Evolutionary conservation across 2,888 invertebrate genomes (phyloP).

Genomic region (Chydorus sphaericus): DNA sequence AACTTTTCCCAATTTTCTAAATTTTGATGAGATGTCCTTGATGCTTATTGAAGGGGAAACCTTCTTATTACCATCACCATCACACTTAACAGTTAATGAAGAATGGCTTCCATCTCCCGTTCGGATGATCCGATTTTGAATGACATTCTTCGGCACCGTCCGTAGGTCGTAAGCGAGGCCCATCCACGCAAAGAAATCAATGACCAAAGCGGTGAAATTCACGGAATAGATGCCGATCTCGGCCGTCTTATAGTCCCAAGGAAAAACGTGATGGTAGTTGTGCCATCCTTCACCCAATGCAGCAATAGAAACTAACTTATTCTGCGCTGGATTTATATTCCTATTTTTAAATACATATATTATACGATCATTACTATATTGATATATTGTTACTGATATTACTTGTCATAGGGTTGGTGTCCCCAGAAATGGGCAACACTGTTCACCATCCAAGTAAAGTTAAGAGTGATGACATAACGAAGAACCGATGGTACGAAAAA

Average conservation of each 20-base stretch:
- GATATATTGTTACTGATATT: too few species aligned
- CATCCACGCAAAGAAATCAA: slow-evolving; percentile 63
- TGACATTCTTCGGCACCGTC: slow-evolving; percentile 50
- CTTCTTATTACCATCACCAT: too few species aligned
- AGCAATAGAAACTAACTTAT: slow-evolving; percentile 25
- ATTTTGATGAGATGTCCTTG: too few species aligned
- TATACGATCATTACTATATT: too few species aligned
- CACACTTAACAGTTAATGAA: too few species aligned
- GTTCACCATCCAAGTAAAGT: slow-evolving; percentile 83
- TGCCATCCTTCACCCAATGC: slow-evolving; percentile 83
- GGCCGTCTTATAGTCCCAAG: slow-evolving; percentile 82
- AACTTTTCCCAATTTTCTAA: too few species aligned
- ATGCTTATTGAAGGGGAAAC: too few species aligned
- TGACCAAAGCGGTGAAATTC: slow-evolving; percentile 59
- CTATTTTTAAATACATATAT: too few species aligned
- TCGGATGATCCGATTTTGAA: slow-evolving; percentile 48
- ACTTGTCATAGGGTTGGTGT: slow-evolving; percentile 80
- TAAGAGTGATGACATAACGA: slow-evolving; percentile 68
- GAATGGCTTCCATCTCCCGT: slow-evolving; percentile 56
- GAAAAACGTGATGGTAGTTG: slow-evolving; percentile 86
- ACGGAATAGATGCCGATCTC: slow-evolving; percentile 58
- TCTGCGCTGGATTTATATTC: slow-evolving; percentile 23
- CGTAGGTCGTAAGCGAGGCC: slow-evolving; percentile 82
- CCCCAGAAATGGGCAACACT: slow-evolving; percentile 89
- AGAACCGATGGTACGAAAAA: slow-evolving; percentile 66